Percentiles rank a stretch among this genome's conserved stretches.
phyloP scores from a whole-genome alignment of 2,888 invertebrate species.

The Scaptodrosophila latifasciaeformis region DNA sequence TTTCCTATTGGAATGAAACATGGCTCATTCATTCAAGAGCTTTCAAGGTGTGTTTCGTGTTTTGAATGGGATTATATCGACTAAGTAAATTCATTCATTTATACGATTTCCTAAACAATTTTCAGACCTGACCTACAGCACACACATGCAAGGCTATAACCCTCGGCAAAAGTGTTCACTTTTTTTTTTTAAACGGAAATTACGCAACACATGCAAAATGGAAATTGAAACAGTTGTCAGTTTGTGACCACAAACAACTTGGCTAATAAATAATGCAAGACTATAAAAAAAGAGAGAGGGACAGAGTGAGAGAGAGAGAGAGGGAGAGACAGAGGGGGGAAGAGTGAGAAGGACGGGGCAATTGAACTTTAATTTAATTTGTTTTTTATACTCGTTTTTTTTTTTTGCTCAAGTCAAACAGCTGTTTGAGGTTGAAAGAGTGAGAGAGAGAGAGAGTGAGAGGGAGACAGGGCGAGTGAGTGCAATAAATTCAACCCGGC shows the following conservation, averaged over 20 bases:
- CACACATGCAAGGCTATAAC: slow-evolving; percentile 20
- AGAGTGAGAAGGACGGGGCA: slow-evolving; percentile 33
- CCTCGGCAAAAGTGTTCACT: too few species aligned
- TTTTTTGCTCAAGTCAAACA: slow-evolving; percentile 57
- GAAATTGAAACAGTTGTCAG: slow-evolving; percentile 47
- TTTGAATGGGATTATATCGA: too few species aligned
- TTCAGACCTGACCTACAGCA: slow-evolving; percentile 44
- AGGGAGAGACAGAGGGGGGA: slow-evolving; percentile 7
- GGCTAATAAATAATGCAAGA: slow-evolving; percentile 62
- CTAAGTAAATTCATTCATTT: neutral
- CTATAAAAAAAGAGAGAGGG: slow-evolving; percentile 28
- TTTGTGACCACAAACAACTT: too few species aligned
- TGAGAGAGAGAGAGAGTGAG: neutral
- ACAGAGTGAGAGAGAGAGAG: too few species aligned
- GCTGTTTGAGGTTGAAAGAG: slow-evolving; percentile 36
- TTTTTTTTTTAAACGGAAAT: slow-evolving; percentile 54
- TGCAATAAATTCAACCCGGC: slow-evolving; percentile 63
- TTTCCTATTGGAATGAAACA: too few species aligned
- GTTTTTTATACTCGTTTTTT: too few species aligned
- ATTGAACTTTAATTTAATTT: slow-evolving; percentile 64
- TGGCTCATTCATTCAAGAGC: too few species aligned
- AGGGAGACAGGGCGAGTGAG: slow-evolving; percentile 23
- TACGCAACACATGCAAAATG: slow-evolving; percentile 57
- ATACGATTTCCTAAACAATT: neutral
- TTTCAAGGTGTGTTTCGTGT: too few species aligned